Conservation (phyloP, 2,797 vertebrate species). For the Poecile montanus region DNA sequence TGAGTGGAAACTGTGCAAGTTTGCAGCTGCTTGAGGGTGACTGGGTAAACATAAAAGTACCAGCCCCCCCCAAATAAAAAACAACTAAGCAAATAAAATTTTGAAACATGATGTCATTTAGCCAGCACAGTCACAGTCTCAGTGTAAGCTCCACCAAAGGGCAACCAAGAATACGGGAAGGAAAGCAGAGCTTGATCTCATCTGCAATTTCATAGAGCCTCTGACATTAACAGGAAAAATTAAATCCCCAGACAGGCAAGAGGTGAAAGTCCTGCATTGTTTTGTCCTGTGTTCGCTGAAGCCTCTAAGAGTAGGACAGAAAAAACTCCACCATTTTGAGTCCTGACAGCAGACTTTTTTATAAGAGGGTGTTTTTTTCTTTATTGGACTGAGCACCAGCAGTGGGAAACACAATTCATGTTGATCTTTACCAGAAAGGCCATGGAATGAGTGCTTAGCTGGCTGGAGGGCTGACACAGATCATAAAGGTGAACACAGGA, state of each 20-base stretch:
- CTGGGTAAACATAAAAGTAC: not conserved
- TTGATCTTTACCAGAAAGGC: not conserved
- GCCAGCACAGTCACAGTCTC: not conserved
- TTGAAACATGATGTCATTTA: conserved; percentile 32
- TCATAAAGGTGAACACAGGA: not conserved
- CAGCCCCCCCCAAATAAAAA: too few relatives aligned
- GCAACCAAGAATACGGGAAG: not conserved
- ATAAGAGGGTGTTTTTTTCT: not conserved
- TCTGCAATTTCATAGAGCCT: conserved; percentile 22
- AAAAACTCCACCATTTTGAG: not conserved
- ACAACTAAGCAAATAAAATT: not conserved
- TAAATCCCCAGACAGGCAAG: not conserved
- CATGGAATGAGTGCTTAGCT: not conserved
- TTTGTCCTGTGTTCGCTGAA: not conserved
- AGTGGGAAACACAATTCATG: not conserved
- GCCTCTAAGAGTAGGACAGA: not conserved
- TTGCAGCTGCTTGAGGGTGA: conserved; percentile 23
- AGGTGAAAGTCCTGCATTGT: not conserved
- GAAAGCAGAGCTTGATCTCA: conserved; percentile 25
- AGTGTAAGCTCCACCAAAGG: not conserved
- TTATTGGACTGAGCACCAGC: not conserved
- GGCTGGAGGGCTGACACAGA: not conserved
- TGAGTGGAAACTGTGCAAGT: not conserved
- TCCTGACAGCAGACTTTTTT: not conserved
- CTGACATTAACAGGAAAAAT: not conserved